phyloP scores from a whole-genome alignment of 2,888 invertebrate genomes.

The Zeuzera pyrina region DNA sequence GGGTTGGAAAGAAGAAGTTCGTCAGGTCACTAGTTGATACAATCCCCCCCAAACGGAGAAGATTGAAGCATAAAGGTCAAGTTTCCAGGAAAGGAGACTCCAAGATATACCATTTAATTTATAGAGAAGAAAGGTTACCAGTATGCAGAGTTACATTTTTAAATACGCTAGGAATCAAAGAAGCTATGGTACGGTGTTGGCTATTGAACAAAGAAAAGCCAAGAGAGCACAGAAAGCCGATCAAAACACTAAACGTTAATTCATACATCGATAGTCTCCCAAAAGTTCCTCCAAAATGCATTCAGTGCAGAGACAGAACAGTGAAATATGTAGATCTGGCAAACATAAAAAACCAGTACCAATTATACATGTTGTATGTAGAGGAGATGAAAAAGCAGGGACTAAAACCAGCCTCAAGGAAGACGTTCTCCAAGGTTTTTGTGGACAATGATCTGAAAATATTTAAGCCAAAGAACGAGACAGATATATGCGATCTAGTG shows the following conservation, averaged over 20 bases:
- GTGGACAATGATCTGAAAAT: constrained; percentile 33
- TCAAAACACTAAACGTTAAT: constrained; percentile 34
- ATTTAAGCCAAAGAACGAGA: constrained; percentile 41
- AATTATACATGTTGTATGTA: constrained; percentile 36
- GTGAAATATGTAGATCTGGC: constrained; percentile 28
- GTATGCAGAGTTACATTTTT: constrained; percentile 44
- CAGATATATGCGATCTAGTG: constrained; percentile 35
- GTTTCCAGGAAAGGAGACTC: constrained; percentile 40
- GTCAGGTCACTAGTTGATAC: constrained; percentile 32
- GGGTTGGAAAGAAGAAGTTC: constrained; percentile 35
- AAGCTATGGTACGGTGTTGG: constrained; percentile 46
- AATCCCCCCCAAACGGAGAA: constrained; percentile 33
- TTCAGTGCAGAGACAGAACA: constrained; percentile 23
- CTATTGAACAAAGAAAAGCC: constrained; percentile 22
- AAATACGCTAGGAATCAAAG: constrained; percentile 46
- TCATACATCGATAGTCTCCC: constrained; percentile 38
- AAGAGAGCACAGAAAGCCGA: constrained; percentile 24
- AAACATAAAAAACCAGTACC: constrained; percentile 36
- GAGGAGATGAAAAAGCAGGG: constrained; percentile 27
- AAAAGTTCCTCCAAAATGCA: constrained; percentile 33
- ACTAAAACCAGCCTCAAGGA: constrained; percentile 35
- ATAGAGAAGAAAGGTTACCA: constrained; percentile 21
- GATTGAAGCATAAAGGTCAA: constrained; percentile 24
- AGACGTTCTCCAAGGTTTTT: constrained; percentile 42
- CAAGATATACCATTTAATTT: constrained; percentile 31